phyloP scores from a whole-genome alignment of 2,113 vertebrate species.

The Steatornis caripensis region DNA sequence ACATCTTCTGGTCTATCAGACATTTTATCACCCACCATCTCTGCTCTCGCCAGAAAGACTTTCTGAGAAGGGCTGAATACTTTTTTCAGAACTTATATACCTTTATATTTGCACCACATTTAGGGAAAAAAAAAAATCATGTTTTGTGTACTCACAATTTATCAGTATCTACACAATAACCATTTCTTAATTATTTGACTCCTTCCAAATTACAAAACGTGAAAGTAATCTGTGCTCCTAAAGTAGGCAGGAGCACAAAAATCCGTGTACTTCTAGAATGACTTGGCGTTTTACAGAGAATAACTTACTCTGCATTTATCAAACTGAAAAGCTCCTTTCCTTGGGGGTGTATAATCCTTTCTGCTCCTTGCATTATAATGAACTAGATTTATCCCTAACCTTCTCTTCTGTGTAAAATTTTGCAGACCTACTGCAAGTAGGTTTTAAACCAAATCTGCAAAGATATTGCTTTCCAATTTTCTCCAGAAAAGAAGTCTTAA shows the following conservation, averaged over 20 bases:
- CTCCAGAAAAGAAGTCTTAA: background rate
- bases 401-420: background rate
- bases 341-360: background rate
- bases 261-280: background rate
- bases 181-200: background rate
- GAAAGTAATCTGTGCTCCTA: background rate
- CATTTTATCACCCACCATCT: background rate
- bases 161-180: background rate
- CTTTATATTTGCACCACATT: background rate
- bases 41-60: background rate
- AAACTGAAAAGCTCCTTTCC: constrained; percentile 27
- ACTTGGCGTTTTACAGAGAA: background rate
- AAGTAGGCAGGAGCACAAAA: background rate
- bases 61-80: background rate
- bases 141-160: background rate
- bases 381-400: constrained; percentile 11
- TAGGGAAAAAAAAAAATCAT: background rate
- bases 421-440: background rate
- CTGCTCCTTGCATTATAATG: background rate
- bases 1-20: background rate
- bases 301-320: background rate
- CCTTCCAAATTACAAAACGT: background rate
- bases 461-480: background rate
- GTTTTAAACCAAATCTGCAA: constrained; percentile 14
- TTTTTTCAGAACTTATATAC: background rate